These are phyloP conservation scores for Porites evermanni DNA, from an alignment of 92 coral and sea anemone species.

Conservation along the genomic window DNA sequence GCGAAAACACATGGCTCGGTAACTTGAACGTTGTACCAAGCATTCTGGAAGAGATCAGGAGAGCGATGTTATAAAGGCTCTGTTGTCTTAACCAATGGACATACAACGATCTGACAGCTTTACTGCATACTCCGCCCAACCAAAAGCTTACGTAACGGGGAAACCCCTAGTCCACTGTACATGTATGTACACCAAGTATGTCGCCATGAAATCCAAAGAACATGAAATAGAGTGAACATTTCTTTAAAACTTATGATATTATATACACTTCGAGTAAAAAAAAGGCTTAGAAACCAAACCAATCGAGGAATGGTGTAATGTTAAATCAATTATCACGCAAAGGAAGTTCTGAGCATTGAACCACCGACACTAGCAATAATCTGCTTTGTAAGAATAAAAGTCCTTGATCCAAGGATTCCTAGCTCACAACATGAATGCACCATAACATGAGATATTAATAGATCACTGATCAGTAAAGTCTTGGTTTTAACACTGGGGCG, in stretches of 20 bases:
- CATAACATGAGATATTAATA: too few relatives aligned
- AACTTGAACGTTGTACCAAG: neutral
- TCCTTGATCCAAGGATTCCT: too few relatives aligned
- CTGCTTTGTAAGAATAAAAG: too few relatives aligned
- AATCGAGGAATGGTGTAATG: too few relatives aligned
- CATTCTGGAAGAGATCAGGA: neutral
- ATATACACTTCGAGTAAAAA: neutral
- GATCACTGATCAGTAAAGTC: neutral
- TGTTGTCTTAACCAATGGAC: constrained; percentile 8
- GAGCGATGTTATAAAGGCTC: neutral
- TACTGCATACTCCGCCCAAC: constrained; percentile 1
- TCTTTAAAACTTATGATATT: neutral
- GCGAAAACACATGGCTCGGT: constrained; percentile 19
- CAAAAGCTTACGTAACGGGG: constrained; percentile 12
- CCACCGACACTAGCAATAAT: too few relatives aligned
- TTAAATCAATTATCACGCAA: too few relatives aligned
- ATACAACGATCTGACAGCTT: neutral
- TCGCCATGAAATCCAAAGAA: too few relatives aligned
- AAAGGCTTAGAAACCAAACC: too few relatives aligned
- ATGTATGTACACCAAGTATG: too few relatives aligned
- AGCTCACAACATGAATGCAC: too few relatives aligned
- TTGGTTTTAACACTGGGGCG: neutral
- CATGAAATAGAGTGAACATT: neutral
- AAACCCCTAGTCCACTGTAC: constrained; percentile 16
- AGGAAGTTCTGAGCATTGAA: too few relatives aligned